Evolutionary conservation across 2,113 vertebrate genomes (phyloP), one percentile per base, ranked within the genome.

Genomic region (Salvelinus alpinus): DNA sequence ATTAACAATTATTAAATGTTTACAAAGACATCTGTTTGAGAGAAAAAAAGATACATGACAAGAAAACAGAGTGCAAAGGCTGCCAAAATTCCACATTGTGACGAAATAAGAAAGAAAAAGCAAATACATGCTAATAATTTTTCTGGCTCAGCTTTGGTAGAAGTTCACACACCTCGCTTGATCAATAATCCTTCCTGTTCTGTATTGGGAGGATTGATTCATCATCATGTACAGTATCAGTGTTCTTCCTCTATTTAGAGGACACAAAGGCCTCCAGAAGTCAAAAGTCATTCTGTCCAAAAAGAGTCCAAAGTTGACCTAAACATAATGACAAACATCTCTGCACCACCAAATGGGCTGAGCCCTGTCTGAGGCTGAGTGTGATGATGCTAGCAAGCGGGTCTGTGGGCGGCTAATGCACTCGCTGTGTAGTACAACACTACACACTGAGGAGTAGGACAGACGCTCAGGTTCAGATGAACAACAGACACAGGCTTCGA

Each of bases 11-110:
- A 22, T 82, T 86, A 74, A 78, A 69, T 66, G 75, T 82, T 57
- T 81, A 74, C 87, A 68, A 68, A 84, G 79, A 80, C 64, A 74
- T 82, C 51, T 79, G 74, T 62, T 75, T 22, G 57, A 18, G 62
- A 68, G 70, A 64, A 27, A 18, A 18, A 77, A 71, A 72, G 25
- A 22, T 18, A 44, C 9, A 44, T 44, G 8, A 44, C 38, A 57
- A 57, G 20, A 57, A 20, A 57, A 57, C 54, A 14, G 18, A 57
- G 54, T 62, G n/a, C 59, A n/a, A 62, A 62, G 59, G 59, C 59
- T 62, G 59, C 20, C n/a, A 62, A 62, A 62, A 62, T 24, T 22
- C 59, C 18, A 62, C 59, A 57, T 57, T 47, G 20, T 31, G 34
- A 70, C 65, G 18, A 13, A 71, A 67, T 18, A 80, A 47, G 60